Percentiles rank a stretch among this genome's conserved stretches.
phyloP scores from a whole-genome alignment of 2,888 invertebrate species.

The Scaptomyza tumidula region DNA sequence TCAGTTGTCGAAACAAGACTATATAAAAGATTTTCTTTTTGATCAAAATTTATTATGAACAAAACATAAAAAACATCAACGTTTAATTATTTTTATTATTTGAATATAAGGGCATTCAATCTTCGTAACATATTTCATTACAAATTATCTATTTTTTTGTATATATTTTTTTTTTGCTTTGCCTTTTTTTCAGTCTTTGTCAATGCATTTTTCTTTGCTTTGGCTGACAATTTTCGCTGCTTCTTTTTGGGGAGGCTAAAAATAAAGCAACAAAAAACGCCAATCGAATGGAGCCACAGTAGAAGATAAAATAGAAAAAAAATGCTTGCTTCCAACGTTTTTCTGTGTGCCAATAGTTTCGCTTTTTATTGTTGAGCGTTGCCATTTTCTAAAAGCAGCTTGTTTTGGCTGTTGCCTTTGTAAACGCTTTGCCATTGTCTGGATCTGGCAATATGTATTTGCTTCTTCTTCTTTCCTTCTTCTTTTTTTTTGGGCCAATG shows the following conservation, averaged over 20 bases:
- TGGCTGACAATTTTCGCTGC: constrained; percentile 51
- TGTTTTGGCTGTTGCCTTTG: constrained; percentile 16
- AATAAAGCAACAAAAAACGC: constrained; percentile 56
- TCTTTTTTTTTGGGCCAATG: constrained; percentile 45
- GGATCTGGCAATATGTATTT: constrained; percentile 24
- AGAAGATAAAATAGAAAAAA: neutral
- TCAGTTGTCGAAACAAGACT: no score
- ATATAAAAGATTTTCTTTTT: no score
- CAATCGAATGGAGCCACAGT: constrained; percentile 18
- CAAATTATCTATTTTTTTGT: no score
- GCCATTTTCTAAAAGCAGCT: constrained; percentile 18
- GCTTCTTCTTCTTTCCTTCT: neutral
- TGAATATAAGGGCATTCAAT: no score
- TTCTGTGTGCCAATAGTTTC: constrained; percentile 62
- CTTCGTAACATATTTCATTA: no score
- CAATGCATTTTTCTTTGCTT: constrained; percentile 46
- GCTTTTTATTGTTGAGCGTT: constrained; percentile 62
- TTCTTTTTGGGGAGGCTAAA: constrained; percentile 47
- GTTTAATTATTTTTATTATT: no score
- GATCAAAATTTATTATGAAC: no score
- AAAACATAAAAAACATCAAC: no score
- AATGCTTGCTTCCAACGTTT: constrained; percentile 24
- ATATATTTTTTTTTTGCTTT: neutral
- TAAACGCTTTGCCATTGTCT: constrained; percentile 40
- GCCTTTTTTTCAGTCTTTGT: constrained; percentile 45